These are phyloP conservation scores for Drymodes brunneopygia DNA, from an alignment of 2,113 vertebrate species.

Conservation along the genomic window DNA sequence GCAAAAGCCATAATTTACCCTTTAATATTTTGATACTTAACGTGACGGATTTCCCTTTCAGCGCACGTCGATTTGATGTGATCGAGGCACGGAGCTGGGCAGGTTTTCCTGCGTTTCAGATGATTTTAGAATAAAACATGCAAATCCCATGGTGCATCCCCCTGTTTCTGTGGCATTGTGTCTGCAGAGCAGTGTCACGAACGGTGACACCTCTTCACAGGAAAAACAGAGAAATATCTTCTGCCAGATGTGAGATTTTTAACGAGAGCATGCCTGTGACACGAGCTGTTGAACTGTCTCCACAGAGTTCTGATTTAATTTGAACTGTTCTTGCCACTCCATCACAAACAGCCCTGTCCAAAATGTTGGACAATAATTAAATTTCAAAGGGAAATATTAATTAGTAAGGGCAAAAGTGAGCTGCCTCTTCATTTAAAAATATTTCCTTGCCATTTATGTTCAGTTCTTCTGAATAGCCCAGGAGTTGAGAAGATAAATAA, in stretches of 20 bases:
- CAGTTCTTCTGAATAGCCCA: not conserved
- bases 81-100: not conserved
- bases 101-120: not conserved
- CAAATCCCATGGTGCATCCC: constrained; percentile 1
- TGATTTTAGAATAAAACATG: constrained; percentile 13
- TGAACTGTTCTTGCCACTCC: not conserved
- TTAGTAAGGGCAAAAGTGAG: constrained; percentile 30
- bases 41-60: not conserved
- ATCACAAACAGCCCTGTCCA: not conserved
- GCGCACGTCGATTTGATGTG: not conserved
- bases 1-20: not conserved
- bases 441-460: constrained; percentile 5
- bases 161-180: not conserved
- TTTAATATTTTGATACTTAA: constrained; percentile 16
- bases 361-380: constrained; percentile 16
- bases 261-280: not conserved
- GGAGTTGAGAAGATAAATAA: constrained; percentile 1
- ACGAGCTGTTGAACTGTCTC: constrained; percentile 45
- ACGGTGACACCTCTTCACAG: not conserved
- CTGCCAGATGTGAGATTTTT: not conserved
- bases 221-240: constrained; percentile 6
- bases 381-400: constrained; percentile 26
- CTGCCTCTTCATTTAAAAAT: constrained; percentile 28
- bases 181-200: not conserved
- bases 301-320: not conserved